Conservation (phyloP, 2,888 invertebrate genomes). For the Ophioninae sp. region DNA sequence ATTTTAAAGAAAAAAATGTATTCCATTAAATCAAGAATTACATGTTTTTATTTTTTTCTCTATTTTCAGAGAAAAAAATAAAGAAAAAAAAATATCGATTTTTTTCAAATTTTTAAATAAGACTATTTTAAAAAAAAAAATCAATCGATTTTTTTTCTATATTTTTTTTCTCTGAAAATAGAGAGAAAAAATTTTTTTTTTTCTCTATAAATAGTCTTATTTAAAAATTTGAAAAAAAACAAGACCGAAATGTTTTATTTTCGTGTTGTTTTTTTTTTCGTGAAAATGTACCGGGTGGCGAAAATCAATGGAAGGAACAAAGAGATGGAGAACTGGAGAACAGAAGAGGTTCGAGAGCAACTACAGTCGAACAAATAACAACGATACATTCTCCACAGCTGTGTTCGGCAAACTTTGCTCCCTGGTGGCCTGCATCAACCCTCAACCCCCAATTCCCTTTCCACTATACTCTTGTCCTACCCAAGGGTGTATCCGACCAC, state of each 20-base stretch:
- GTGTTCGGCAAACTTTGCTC: conserved; percentile 71
- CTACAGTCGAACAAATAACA: conserved; percentile 72
- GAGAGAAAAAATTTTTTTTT: too few relatives aligned
- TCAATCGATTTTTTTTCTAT: too few relatives aligned
- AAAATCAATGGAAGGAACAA: conserved; percentile 4
- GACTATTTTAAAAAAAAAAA: too few relatives aligned
- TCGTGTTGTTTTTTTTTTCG: not conserved
- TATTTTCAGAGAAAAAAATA: too few relatives aligned
- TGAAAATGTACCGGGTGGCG: conserved; percentile 2
- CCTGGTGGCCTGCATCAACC: not conserved
- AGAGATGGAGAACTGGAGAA: conserved; percentile 36
- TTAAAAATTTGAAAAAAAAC: too few relatives aligned
- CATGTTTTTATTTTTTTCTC: too few relatives aligned
- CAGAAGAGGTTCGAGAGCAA: conserved; percentile 59
- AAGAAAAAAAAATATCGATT: too few relatives aligned
- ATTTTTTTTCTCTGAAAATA: too few relatives aligned
- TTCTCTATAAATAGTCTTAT: too few relatives aligned
- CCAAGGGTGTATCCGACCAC: conserved; percentile 45
- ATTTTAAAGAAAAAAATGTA: too few relatives aligned
- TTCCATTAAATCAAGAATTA: too few relatives aligned
- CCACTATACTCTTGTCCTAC: conserved; percentile 35
- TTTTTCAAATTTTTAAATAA: too few relatives aligned
- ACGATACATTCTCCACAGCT: conserved; percentile 76
- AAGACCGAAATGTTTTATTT: not conserved
- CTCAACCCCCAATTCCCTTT: conserved; percentile 16